Conservation (phyloP, 2,888 invertebrate species). For the Syrista parreyssii region DNA sequence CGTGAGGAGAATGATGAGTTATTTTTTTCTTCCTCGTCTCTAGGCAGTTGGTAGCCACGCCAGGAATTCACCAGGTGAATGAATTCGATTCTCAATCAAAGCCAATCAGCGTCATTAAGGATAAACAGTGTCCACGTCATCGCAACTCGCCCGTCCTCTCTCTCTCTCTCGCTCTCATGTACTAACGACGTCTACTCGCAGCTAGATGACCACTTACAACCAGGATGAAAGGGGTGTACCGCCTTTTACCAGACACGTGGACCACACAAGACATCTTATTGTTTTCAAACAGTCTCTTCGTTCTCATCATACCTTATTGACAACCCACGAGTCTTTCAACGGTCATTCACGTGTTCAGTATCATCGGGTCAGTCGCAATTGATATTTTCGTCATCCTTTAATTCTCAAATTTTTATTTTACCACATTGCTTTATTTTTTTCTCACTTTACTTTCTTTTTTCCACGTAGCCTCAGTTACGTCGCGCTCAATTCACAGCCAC, state of each 20-base stretch:
- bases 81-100: neutral
- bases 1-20: neutral
- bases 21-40: neutral
- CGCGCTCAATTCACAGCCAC: no score
- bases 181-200: neutral
- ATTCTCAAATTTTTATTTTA: no score
- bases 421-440: no score
- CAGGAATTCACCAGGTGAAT: neutral
- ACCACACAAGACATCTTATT: neutral
- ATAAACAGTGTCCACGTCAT: neutral
- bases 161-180: neutral
- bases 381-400: no score
- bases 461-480: no score
- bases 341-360: neutral
- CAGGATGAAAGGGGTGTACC: neutral
- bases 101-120: neutral
- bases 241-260: neutral
- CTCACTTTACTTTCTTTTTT: no score
- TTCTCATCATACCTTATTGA: neutral
- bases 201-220: neutral
- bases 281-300: neutral
- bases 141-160: neutral
- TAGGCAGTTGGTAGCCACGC: neutral
- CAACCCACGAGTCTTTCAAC: neutral
- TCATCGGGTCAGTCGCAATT: neutral